phyloP scores from a whole-genome alignment of 2,888 invertebrate genomes.

The Pseudococcus viburni region DNA sequence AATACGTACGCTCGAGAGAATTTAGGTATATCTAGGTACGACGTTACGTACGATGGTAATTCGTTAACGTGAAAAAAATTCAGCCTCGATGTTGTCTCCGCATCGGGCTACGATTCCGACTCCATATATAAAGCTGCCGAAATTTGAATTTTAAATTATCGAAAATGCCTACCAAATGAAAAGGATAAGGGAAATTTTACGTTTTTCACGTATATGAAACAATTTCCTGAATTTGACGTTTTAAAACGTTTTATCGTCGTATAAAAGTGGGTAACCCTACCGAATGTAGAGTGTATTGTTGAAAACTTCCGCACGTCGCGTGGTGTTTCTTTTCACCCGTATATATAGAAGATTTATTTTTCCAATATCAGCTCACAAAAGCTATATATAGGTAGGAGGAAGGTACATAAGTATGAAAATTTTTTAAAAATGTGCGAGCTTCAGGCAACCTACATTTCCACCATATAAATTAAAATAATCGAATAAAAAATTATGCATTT shows the following conservation, averaged over 20 bases:
- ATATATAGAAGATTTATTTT: slow-evolving; percentile 9
- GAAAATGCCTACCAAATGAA: slow-evolving; percentile 18
- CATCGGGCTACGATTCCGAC: background rate
- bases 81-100: background rate
- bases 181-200: slow-evolving; percentile 25
- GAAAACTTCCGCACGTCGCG: background rate
- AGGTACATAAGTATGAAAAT: no score
- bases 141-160: slow-evolving; percentile 53
- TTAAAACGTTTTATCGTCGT: slow-evolving; percentile 35
- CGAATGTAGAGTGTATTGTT: background rate
- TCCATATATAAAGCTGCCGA: background rate
- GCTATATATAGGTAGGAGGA: background rate
- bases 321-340: background rate
- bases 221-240: slow-evolving; percentile 57
- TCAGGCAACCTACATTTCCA: no score
- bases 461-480: no score
- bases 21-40: background rate
- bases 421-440: no score
- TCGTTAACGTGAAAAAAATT: slow-evolving; percentile 1
- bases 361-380: background rate
- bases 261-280: slow-evolving; percentile 10
- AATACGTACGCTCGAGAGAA: slow-evolving; percentile 8
- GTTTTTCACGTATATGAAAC: slow-evolving; percentile 28
- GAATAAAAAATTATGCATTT: no score
- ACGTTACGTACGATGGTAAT: background rate